phyloP scores from a whole-genome alignment of 1,140 invertebrate species.

The Drosophila parvula region DNA sequence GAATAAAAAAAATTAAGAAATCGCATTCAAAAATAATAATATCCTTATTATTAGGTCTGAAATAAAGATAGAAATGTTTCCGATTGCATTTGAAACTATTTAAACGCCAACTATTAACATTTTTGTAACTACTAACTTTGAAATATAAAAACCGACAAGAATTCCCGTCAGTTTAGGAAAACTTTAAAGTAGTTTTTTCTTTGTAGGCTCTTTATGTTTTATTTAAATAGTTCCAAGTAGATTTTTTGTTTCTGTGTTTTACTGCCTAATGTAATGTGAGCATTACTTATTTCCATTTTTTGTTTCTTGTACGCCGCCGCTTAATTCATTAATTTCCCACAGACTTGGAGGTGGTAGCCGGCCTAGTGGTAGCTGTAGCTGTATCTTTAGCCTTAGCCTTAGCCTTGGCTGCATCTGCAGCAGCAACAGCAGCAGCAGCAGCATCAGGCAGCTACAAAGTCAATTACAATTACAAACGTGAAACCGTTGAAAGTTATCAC shows the following conservation, averaged over 20 bases:
- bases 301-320: slow-evolving; percentile 53
- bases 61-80: background rate
- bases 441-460: slow-evolving; percentile 45
- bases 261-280: slow-evolving; percentile 73
- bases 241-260: slow-evolving; percentile 5
- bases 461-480: slow-evolving; percentile 77
- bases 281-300: slow-evolving; percentile 79
- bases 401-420: slow-evolving; percentile 2
- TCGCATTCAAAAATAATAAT: background rate
- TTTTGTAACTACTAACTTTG: background rate
- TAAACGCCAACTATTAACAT: background rate
- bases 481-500: slow-evolving; percentile 82
- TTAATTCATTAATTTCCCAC: slow-evolving; percentile 83
- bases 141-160: background rate
- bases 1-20: background rate
- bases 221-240: background rate
- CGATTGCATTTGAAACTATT: background rate
- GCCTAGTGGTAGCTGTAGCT: slow-evolving; percentile 30
- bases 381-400: slow-evolving; percentile 6
- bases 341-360: slow-evolving; percentile 16
- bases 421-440: slow-evolving; percentile 14
- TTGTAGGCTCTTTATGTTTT: background rate
- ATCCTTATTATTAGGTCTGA: background rate
- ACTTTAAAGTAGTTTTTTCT: background rate
- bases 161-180: background rate